Conservation (phyloP, 1,140 invertebrate species). For the Vollenhovia emeryi region DNA sequence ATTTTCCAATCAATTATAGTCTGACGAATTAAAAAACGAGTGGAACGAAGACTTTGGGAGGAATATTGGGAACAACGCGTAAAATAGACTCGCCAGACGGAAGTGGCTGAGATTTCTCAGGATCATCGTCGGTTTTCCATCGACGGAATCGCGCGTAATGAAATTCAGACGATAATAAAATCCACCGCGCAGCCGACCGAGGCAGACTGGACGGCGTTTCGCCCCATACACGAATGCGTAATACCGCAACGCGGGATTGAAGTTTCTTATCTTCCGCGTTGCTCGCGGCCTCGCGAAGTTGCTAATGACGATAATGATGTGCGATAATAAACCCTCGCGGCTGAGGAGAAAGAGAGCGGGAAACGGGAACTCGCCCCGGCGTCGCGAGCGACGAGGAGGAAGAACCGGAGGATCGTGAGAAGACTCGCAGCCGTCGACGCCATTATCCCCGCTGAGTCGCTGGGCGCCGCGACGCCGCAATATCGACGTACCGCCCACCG, state of each 20-base stretch:
- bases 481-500: conserved; percentile 80
- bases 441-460: conserved; percentile 75
- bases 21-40: background rate
- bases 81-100: background rate
- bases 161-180: background rate
- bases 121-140: background rate
- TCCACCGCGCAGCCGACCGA: background rate
- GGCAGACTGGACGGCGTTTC: background rate
- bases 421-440: conserved; percentile 79
- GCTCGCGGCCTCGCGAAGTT: conserved; percentile 4
- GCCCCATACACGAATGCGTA: background rate
- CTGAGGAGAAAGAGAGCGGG: background rate
- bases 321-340: conserved; percentile 2
- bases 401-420: conserved; percentile 77
- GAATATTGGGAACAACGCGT: background rate
- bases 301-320: conserved; percentile 48
- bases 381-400: conserved; percentile 45
- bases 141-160: background rate
- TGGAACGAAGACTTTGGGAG: background rate
- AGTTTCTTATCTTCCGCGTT: conserved; percentile 42
- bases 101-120: background rate
- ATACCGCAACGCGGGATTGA: background rate
- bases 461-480: conserved; percentile 79
- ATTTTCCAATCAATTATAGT: background rate
- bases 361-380: background rate